phyloP scores from a whole-genome alignment of 2,797 vertebrate species.

The Phalanger gymnotis region DNA sequence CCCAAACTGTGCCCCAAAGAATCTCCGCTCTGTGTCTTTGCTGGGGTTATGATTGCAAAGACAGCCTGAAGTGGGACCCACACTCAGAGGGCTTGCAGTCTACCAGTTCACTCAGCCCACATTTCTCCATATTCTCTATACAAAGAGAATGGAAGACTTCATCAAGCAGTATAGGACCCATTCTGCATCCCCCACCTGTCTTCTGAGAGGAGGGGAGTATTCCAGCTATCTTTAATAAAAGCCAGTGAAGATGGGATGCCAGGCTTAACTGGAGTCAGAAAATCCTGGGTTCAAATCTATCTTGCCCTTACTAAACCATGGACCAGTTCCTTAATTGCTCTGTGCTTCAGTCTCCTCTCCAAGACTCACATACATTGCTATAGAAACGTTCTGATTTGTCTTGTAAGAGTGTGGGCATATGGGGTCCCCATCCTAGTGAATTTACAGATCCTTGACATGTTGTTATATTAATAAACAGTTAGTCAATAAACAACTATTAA shows the following conservation, averaged over 20 bases:
- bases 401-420: neutral
- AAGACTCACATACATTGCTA: neutral
- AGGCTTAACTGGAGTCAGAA: neutral
- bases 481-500: neutral
- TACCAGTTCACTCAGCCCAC: neutral
- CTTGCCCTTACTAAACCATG: fast-evolving
- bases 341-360: neutral
- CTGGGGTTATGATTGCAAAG: neutral
- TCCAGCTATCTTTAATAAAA: neutral
- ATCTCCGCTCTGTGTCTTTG: neutral
- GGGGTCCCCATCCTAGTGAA: neutral
- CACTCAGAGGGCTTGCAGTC: neutral
- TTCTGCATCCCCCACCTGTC: neutral
- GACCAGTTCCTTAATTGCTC: neutral
- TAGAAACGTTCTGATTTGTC: neutral
- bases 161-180: neutral
- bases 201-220: neutral
- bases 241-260: neutral
- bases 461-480: neutral
- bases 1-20: neutral
- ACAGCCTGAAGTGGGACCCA: neutral
- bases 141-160: neutral
- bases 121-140: neutral
- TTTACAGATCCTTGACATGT: neutral
- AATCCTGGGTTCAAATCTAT: neutral